Evolutionary conservation across 2,888 invertebrate species (phyloP), one percentile per base, ranked within the genome.

Genomic region (Troglohyphantes excavatus): DNA sequence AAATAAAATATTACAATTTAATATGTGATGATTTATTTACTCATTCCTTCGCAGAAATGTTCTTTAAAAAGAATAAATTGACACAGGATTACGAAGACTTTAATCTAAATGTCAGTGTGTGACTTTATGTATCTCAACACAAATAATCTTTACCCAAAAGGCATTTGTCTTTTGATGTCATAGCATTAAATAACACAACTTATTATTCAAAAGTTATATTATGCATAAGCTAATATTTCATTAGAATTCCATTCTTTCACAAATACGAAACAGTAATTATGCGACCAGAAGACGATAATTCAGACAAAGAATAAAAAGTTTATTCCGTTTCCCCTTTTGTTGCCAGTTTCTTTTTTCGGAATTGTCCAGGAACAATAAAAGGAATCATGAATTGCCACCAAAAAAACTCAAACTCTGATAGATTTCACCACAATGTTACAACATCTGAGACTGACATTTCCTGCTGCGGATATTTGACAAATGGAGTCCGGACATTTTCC

Each of bases 391-490:
- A 68, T 81, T 81, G 81, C 81, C 81, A 81, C 81, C 21, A 70
- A 39, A 29, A 82, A 70, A 82, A 70, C 29, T 26, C 27, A 82
- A 59, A 72, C 61, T 63, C 72, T 61, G 70, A 82, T 82, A 82
- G 59, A 82, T 82, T 72, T 82, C 82, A 39, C 82, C 70, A 82
- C 70, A 82, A 82, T 82, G 72, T 82, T 61, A 27, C 61, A 70
- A 61, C 82, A 72, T 72, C 82, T 82, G 70, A 72, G 39, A 59
- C 82, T 82, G 82, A 72, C 82, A 23, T 82, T 82, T 82, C 72
- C 70, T 29, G 29, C 33, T 33, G 39, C 26, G 21, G 59, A 82
- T 72, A 53, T 82, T 82, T 82, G 82, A 82, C 82, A 82, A 82
- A 82, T 82, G 82, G 81, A 82, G 72, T 82, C 59, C 23, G 70